Evolutionary conservation across 2,113 vertebrate species (phyloP), one percentile per base, ranked within the genome.

Genomic region (Gallinago media): DNA sequence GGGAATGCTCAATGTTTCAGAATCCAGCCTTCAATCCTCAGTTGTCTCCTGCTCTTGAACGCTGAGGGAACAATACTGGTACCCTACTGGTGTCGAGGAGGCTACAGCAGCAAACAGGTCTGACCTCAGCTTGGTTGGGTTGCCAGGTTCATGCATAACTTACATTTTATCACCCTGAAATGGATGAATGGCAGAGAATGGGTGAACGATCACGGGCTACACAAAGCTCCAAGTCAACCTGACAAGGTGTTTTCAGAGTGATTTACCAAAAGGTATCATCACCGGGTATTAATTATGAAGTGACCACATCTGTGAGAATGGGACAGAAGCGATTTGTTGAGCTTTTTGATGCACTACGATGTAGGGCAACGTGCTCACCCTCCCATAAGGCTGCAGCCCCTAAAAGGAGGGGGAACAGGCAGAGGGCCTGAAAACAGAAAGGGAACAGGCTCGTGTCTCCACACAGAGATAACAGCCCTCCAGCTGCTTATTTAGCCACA

Each of bases 401-500:
- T 66, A 47, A 34, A 81, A 44, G 50, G n/a, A 61, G 26, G 20
- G 44, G 36, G 47, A 90, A 74, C 3, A 21, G 50, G 58, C 84
- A 91, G 36, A 54, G 19, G 0, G 19, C 47, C 88, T 77, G 82
- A 21, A 80, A 80, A 80, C 42, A 86, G 58, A 80, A 70, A 47
- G 34, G 38, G 78, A 78, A 61, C 18, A 56, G 67, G 34, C 42
- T 63, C 2, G 0, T 67, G 75, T 15, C 85, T 54, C 65, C 67
- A 77, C 56, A 40, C 72, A 88, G 92, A 88, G 72, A 89, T 42
- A 94, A 86, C 82, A 95, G 16, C 44, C 85, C 79, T 74, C 79
- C 76, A 90, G 79, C 68, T 94, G 94, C 76, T 94, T 93, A 59
- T 63, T 91, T 86, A 95, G 82, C 55, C 9, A 0, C 16, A 47